phyloP scores from a whole-genome alignment of 2,113 vertebrate genomes.

The Tauraco erythrolophus region DNA sequence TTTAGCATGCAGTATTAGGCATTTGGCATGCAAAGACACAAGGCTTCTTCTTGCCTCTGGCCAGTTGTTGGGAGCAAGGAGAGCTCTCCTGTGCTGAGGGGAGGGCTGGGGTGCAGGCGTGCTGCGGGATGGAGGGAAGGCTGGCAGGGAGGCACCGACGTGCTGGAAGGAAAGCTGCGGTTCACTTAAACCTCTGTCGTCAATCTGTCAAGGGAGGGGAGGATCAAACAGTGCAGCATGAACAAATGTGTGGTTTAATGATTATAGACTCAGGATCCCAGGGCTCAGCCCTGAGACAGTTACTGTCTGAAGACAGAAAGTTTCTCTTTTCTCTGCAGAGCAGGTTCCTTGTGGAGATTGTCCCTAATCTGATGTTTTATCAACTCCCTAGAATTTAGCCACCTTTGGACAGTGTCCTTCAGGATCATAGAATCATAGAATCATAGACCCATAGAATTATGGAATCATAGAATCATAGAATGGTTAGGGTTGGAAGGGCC shows the following conservation, averaged over 20 bases:
- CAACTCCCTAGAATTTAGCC: background rate
- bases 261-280: rapidly evolving
- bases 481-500: no score
- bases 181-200: background rate
- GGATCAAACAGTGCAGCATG: background rate
- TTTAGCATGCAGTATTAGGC: slow-evolving; percentile 26
- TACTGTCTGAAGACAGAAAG: background rate
- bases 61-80: background rate
- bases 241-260: background rate
- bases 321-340: background rate
- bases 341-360: background rate
- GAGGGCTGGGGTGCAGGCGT: rapidly evolving
- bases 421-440: no score
- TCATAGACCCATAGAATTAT: no score
- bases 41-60: background rate
- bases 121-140: background rate
- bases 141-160: background rate
- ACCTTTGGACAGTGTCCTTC: background rate
- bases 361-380: background rate
- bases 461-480: no score
- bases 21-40: background rate
- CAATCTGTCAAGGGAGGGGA: background rate
- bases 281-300: rapidly evolving
- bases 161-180: background rate
- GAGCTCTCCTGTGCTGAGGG: background rate